A percentile compares a stretch with the other conserved stretches of the same genome.
Conservation (phyloP, 2,797 vertebrate species). For the Microctenopoma steveboyesi region DNA sequence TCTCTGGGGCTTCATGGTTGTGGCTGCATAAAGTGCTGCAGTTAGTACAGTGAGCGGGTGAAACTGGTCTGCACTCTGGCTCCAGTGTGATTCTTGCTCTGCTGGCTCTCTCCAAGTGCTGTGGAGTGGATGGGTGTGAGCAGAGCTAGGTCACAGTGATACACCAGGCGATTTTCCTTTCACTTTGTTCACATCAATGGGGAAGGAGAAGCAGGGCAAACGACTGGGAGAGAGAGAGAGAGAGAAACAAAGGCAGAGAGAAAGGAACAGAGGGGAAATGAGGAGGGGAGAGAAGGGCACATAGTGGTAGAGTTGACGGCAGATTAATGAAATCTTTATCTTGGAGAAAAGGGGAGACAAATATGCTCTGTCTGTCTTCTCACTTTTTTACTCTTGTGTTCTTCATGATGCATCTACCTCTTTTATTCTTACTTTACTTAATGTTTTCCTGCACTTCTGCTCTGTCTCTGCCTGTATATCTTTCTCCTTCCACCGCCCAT, state of each 20-base stretch:
- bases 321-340: conserved; percentile 80
- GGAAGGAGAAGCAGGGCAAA: conserved; percentile 42
- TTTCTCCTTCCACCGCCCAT: not conserved
- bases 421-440: not conserved
- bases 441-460: no score
- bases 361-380: conserved; percentile 33
- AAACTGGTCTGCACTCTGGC: conserved; percentile 15
- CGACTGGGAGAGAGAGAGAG: not conserved
- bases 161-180: conserved; percentile 57
- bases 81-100: conserved; percentile 10
- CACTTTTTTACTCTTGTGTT: not conserved
- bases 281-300: conserved; percentile 43
- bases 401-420: not conserved
- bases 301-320: conserved; percentile 63
- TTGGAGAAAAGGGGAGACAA: conserved; percentile 34
- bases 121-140: conserved; percentile 41
- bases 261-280: not conserved
- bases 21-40: conserved; percentile 3
- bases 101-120: conserved; percentile 20
- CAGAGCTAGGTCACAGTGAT: conserved; percentile 59
- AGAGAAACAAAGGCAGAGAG: no score
- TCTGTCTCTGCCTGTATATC: not conserved
- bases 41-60: not conserved
- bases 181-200: conserved; percentile 70
- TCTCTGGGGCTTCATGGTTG: conserved; percentile 1